phyloP scores from a whole-genome alignment of 2,113 vertebrate species.

The Ramphastos sulfuratus region DNA sequence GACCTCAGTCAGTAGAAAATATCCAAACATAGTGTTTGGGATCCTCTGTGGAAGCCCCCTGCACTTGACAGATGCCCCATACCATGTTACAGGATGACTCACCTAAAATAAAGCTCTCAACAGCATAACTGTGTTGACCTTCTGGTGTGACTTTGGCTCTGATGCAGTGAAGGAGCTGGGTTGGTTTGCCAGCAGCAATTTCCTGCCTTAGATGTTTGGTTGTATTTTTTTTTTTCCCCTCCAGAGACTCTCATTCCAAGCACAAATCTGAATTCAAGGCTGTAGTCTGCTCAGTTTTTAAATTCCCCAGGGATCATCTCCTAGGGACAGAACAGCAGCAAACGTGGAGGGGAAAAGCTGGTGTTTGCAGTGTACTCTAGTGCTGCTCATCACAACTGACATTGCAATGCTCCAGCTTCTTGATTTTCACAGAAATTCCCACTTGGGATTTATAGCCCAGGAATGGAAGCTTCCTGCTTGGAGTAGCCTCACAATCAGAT shows the following conservation, averaged over 20 bases:
- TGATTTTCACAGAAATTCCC: neutral
- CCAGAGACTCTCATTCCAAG: neutral
- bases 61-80: neutral
- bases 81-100: neutral
- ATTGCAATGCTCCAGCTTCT: neutral
- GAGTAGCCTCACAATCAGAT: neutral
- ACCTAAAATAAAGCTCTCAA: neutral
- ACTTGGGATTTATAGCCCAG: neutral
- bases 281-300: neutral
- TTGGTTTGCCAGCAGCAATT: neutral
- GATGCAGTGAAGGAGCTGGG: neutral
- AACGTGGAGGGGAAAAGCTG: neutral
- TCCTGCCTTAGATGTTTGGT: neutral
- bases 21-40: rapidly evolving
- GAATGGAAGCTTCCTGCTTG: neutral
- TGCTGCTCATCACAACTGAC: neutral
- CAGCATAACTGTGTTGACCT: neutral
- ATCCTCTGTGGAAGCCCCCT: neutral
- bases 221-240: neutral
- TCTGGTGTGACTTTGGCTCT: rapidly evolving
- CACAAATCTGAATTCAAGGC: neutral
- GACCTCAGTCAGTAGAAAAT: neutral
- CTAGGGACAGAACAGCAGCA: neutral
- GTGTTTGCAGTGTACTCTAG: neutral
- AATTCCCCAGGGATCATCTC: neutral